Base-by-base conservation (phyloP, 92 coral and sea anemone species). In the Parazoanthus darwini region DNA sequence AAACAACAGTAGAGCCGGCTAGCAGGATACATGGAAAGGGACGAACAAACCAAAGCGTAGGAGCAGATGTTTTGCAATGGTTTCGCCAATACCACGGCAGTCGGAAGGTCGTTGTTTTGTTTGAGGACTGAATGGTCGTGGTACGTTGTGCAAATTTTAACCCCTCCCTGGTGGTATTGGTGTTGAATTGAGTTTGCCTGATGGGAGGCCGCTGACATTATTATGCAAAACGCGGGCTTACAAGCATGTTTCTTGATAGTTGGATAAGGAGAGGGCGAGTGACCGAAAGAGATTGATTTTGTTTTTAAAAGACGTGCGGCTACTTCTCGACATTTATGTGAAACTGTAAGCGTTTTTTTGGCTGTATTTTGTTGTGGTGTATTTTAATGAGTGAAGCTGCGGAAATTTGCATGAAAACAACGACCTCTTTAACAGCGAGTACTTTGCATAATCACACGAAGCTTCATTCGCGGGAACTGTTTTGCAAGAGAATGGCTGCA, bases 401-500 rank as follows among this genome's bases (percentile, higher is more conserved):
- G 25, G 66, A 48, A 70, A 84, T 84, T 84, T 70, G 72, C 79
- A 84, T 84, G 44, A 84, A 46, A 48, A 84, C 87, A 84, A 84
- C 79, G 74, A 43, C 77, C 26, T 35, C 79, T 68, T 83, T 83
- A 75, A 83, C 59, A 46, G 87, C 36, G 75, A 84, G 79, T 70
- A 71, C 87, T 84, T 84, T 84, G 87, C 87, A 84, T 84, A 84
- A 70, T 25, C 86, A 66, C 16, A 29, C 22, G 44, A 82, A 18
- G 63, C 77, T 65, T 81, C 74, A 82, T 70, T 44, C 87, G 43
- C 78, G 42, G 78, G 42, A 26, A 71, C 87, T 84, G 78, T 84
- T 83, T 84, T 70, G 87, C 87, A 84, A 84, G 78, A 84, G 87
- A 84, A 84, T 84, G 72, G 87, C 87, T 5, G 87, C 67, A 84